These are phyloP conservation scores for Apus apus DNA, from an alignment of 2,113 vertebrate species.

Conservation along the genomic window DNA sequence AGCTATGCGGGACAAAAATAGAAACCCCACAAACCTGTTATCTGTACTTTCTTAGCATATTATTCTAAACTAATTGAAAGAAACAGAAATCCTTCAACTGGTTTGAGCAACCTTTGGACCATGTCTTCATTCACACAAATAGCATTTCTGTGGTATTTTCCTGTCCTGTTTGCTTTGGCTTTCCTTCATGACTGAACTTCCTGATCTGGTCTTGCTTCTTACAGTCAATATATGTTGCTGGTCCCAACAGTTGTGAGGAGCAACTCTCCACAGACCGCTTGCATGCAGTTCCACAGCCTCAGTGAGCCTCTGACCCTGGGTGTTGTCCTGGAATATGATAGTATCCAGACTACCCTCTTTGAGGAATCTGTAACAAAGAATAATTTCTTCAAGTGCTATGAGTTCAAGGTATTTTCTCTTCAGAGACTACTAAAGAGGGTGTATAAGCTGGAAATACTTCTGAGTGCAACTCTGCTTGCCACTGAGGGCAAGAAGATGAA, in stretches of 20 bases:
- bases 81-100: not conserved
- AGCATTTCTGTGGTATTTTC: not conserved
- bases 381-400: constrained; percentile 54
- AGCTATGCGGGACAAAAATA: not conserved
- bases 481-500: not conserved
- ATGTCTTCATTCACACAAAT: rapidly evolving
- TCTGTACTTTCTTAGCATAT: not conserved
- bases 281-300: constrained; percentile 54
- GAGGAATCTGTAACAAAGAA: not conserved
- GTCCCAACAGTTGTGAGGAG: constrained; percentile 32
- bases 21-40: not conserved
- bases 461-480: not conserved
- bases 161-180: not conserved
- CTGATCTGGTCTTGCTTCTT: not conserved
- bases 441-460: not conserved
- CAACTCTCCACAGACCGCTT: not conserved
- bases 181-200: not conserved
- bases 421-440: not conserved
- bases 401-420: constrained; percentile 60
- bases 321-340: constrained; percentile 11
- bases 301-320: constrained; percentile 12
- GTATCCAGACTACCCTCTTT: not conserved
- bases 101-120: not conserved
- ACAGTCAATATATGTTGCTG: constrained; percentile 69
- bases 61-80: not conserved